A percentile compares a stretch with the other conserved stretches of the same genome.
These are phyloP conservation scores for Chrysomallon squamiferum DNA, from an alignment of 1,140 invertebrate species.

Conservation along the genomic window DNA sequence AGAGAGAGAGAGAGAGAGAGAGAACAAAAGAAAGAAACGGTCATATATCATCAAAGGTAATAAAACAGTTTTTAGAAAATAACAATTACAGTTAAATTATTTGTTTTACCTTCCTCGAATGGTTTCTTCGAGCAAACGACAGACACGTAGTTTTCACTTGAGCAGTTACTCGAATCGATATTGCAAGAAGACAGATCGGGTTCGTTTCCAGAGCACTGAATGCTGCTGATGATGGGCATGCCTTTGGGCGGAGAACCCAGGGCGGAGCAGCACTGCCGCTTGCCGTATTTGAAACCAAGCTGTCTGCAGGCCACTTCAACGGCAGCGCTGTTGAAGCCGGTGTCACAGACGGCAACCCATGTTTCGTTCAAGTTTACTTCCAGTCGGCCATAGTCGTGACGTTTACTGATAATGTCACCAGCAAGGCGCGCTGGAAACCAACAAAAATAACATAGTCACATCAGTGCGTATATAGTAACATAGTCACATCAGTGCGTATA, in stretches of 20 bases:
- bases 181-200: conserved; percentile 71
- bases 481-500: background rate
- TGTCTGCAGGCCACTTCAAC: conserved; percentile 76
- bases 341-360: conserved; percentile 44
- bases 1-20: no score
- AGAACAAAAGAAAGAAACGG: no score
- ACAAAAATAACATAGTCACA: background rate
- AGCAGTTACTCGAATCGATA: conserved; percentile 44
- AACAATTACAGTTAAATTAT: no score
- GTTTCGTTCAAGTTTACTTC: conserved; percentile 30
- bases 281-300: conserved; percentile 66
- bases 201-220: conserved; percentile 33
- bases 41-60: no score
- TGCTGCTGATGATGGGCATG: conserved; percentile 23
- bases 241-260: conserved; percentile 22
- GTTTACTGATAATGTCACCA: conserved; percentile 8
- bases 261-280: conserved; percentile 44
- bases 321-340: conserved; percentile 36
- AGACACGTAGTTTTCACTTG: conserved; percentile 34
- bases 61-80: no score
- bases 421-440: conserved; percentile 38
- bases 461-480: no score
- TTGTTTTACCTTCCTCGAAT: conserved; percentile 10
- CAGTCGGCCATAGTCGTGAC: conserved; percentile 34
- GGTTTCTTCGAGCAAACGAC: conserved; percentile 25